phyloP scores from a whole-genome alignment of 2,888 invertebrate species.

The Unio delphinus region DNA sequence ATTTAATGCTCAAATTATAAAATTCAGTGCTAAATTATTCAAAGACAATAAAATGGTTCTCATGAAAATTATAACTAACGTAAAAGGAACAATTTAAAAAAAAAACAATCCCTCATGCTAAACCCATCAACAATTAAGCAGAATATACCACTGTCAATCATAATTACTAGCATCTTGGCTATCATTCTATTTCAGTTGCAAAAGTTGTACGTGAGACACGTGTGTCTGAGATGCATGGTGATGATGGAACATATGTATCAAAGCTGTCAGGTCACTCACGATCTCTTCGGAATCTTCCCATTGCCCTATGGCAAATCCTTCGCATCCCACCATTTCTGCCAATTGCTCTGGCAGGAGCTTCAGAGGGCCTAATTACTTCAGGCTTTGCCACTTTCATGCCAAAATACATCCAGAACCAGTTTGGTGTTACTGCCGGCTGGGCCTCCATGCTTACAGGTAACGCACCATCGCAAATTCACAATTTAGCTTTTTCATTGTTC shows the following conservation, averaged over 20 bases:
- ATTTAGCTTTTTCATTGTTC: no score
- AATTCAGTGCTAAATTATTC: no score
- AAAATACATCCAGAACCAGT: constrained; percentile 84
- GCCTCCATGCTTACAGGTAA: constrained; percentile 80
- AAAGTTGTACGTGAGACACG: constrained; percentile 42
- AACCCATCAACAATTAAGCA: no score
- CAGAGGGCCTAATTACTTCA: constrained; percentile 65
- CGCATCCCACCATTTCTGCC: constrained; percentile 74
- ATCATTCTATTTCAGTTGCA: constrained; percentile 39
- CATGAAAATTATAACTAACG: no score
- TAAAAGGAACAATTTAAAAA: no score
- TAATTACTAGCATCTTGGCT: no score
- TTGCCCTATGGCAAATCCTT: constrained; percentile 33
- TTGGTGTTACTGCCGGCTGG: constrained; percentile 78
- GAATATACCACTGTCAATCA: no score
- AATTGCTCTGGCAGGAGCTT: constrained; percentile 79
- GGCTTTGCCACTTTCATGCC: constrained; percentile 82
- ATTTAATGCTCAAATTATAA: no score
- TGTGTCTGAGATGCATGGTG: constrained; percentile 54
- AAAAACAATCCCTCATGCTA: no score
- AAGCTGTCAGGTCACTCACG: constrained; percentile 10
- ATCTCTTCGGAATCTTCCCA: constrained; percentile 29
- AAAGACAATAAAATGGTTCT: no score
- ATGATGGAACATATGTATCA: constrained; percentile 24
- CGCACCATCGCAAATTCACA: neutral